Evolutionary conservation across 1,140 invertebrate species (phyloP), one percentile per base, ranked within the genome.

Genomic region (Ceratina australensis): DNA sequence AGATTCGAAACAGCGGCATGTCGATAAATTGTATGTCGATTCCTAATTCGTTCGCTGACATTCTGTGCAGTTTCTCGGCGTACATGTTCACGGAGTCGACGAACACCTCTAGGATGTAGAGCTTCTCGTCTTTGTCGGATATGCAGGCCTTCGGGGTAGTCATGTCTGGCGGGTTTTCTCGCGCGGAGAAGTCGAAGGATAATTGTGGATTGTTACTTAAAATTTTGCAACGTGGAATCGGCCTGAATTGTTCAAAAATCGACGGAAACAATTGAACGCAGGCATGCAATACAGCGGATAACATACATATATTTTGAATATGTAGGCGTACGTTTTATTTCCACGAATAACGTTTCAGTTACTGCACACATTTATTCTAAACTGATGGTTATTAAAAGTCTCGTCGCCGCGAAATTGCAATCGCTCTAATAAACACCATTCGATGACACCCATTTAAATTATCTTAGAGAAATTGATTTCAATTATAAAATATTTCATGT

Each of bases 1-100:
- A 78, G 12, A 81, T 78, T 50, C 79, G 60, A 73, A 72, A 78
- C 56, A 81, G 26, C 13, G 79, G 79, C 20, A 81, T 67, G 13
- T 81, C 79, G 13, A 60, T 49, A 18, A 81, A 73, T 63, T 81
- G 65, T 16, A 81, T 2, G 68, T 81, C 79, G 8, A 81, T 63
- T 5, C 75, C 79, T 12, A 81, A n/a, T 5, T 24, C 18, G 5
- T 26, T 18, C 0, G 56, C 28, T 1, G 57, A 18, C 13, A 69
- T 54, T n/a, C 59, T 78, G 0, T 59, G 33, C 42, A 72, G 42
- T 28, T 68, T 78, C 20, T 78, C 79, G 18, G 28, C 18, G 15
- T 78, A 50, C 16, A 78, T 22, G 18, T 16, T 78, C n/a, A 81
- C 69, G 2, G 64, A 66, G 3, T 72, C 49, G 0, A 81, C 26